Evolutionary conservation across 2,113 vertebrate genomes (phyloP).

Genomic region (Ammospiza caudacuta): DNA sequence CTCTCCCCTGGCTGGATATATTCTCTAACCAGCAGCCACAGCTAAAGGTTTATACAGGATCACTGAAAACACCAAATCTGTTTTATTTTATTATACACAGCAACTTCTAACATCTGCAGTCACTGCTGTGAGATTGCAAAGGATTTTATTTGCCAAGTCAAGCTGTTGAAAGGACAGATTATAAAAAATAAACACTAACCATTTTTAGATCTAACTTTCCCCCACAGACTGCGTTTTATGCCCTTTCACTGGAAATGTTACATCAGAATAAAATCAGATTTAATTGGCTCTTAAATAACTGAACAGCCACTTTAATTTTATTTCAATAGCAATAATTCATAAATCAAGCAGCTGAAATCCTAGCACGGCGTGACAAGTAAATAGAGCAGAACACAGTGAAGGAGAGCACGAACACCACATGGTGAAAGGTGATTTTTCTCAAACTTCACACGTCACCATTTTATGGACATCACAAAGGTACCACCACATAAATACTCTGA

Average conservation of each 20-base stretch:
- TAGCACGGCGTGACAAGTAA: conserved; percentile 25
- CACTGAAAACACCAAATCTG: neutral
- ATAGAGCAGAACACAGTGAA: conserved; percentile 45
- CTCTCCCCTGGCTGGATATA: neutral
- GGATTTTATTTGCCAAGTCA: neutral
- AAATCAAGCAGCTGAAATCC: conserved; percentile 33
- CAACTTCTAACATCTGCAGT: neutral
- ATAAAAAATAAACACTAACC: conserved; percentile 22
- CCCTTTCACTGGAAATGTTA: conserved; percentile 8
- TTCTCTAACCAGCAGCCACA: neutral
- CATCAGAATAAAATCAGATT: conserved; percentile 46
- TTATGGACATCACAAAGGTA: conserved; percentile 8
- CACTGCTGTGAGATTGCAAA: neutral
- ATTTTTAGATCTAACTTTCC: neutral
- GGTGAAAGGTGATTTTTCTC: conserved; percentile 49
- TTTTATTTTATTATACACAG: neutral
- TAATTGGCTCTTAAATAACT: conserved; percentile 65
- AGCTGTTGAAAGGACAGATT: neutral
- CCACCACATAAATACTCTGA: neutral
- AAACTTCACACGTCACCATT: neutral
- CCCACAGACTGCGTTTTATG: neutral
- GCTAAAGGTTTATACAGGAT: neutral
- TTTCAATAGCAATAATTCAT: conserved; percentile 49
- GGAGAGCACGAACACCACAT: neutral
- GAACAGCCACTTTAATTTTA: conserved; percentile 59